Percentiles rank a stretch among this genome's conserved stretches.
Conservation (phyloP, 2,797 vertebrate species). For the Poeciliopsis paucimaculata region DNA sequence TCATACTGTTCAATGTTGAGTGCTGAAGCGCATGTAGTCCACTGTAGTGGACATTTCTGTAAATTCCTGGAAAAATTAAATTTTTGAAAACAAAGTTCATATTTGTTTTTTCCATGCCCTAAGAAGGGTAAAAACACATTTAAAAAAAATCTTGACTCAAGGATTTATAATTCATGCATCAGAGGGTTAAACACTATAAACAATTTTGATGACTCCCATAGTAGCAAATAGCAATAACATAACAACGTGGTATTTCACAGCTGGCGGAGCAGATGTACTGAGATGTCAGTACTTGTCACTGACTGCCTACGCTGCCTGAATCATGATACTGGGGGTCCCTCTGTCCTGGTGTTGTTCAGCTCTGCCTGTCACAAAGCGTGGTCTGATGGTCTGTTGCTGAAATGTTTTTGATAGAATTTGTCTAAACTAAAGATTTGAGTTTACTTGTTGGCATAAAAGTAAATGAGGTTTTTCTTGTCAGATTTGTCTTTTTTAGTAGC, state of each 20-base stretch:
- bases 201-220: constrained; percentile 23
- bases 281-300: constrained; percentile 62
- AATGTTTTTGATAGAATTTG: not conserved
- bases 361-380: constrained; percentile 9
- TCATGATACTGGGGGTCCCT: constrained; percentile 60
- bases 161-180: too few species aligned
- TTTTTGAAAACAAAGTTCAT: not conserved
- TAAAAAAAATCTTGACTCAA: too few species aligned
- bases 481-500: not conserved
- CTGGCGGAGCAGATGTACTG: constrained; percentile 64
- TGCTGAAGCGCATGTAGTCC: not conserved
- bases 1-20: not conserved
- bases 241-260: constrained; percentile 47
- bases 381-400: not conserved
- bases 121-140: too few species aligned
- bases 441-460: rapidly evolving
- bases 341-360: constrained; percentile 50
- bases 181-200: constrained; percentile 31
- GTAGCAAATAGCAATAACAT: constrained; percentile 45
- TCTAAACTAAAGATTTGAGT: not conserved
- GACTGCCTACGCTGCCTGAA: constrained; percentile 65
- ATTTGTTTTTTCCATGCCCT: too few species aligned
- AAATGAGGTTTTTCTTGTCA: not conserved
- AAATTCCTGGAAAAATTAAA: not conserved
- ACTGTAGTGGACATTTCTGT: not conserved